Evolutionary conservation across 2,797 vertebrate genomes (phyloP), one percentile per base, ranked within the genome.

Genomic region (Knipowitschia caucasica): DNA sequence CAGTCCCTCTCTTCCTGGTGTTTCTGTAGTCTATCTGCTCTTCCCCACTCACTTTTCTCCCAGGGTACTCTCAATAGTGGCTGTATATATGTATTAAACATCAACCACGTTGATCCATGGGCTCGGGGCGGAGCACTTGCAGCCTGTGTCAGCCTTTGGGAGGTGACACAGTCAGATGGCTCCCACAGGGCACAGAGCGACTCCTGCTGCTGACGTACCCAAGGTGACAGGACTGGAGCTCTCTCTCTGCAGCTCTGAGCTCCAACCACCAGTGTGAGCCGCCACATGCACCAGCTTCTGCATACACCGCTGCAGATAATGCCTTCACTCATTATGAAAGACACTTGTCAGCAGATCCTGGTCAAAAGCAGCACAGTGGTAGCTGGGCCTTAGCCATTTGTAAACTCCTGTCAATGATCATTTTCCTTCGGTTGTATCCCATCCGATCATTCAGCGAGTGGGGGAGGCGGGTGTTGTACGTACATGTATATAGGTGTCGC

Each of bases 151-250:
- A 67, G 73, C 64, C 70, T 80, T 75, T 79, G 61, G 56, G 73
- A 78, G 80, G 84, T 82, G 83, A 86, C 77, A 57, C 76, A 83
- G 82, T 81, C 77, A 83, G 80, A 75, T 66, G 67, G 75, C 67
- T 74, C 81, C 76, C 73, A 80, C 75, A 62, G 78, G 74, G 73
- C 78, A 63, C 36, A 68, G 64, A 75, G 81, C 71, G 71, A 77
- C 66, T 79, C 76, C 82, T 84, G 73, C 77, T 74, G 69, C 78
- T 83, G 78, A 80, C 77, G 80, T 77, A 79, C 81, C 78, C 76
- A 68, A 74, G 74, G 85, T 73, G 75, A 87, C 75, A 83, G 68
- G 73, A 80, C 76, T 50, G 50, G 68, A 68, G 75, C 59, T 1
- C 76, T 30, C 50, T 71, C 59, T 67, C 61, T 42, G 57, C 12